Evolutionary conservation across 2,888 invertebrate species (phyloP), one percentile per base, ranked within the genome.

Genomic region (Lasioglossum calceatum): DNA sequence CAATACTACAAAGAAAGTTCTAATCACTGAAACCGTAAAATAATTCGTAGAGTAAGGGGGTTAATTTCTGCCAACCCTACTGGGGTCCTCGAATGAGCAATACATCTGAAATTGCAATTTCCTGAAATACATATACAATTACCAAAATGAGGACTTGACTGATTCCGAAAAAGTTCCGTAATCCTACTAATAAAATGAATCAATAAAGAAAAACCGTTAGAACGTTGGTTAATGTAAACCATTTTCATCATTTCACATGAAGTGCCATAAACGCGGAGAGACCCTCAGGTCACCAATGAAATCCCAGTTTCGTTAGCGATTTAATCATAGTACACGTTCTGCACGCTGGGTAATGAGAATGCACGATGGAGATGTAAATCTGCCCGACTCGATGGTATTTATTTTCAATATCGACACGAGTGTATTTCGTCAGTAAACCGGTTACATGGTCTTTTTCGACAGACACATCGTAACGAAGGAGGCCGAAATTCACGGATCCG

Each of bases 271-370:
- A 12, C 58, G 58, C 12, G 4, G 58, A 12, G 10, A 58, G 23
- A 3, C 2, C 23, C 5, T 19, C 19, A 23, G 54, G 23, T 23
- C 32, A 16, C 14, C 2, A 32, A 64, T 64, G 16, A 64, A 32
- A 64, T 64, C 7, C 7, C 5, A 32, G 7, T 64, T 64, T 64
- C 64, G 16, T 16, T 64, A 32, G 32, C 67, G 36, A 36, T 67
- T 36, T 36, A 23, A 67, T 8, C 39, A 67, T 67, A 67, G 67
- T 32, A 10, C 19, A 72, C 42, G 54, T 67, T 77, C 10, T 74
- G 79, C 23, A 84, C 75, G 76, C 39, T 64, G 72, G 73, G 39
- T 39, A 85, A 79, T 79, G 77, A 84, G 73, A 39, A 73, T 64
- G 85, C 47, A 79, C 54, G 54, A 36, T 12, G 72, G 58, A 64